Base-by-base conservation (phyloP, 1,140 invertebrate species). In the Aphaenogaster floridana region DNA sequence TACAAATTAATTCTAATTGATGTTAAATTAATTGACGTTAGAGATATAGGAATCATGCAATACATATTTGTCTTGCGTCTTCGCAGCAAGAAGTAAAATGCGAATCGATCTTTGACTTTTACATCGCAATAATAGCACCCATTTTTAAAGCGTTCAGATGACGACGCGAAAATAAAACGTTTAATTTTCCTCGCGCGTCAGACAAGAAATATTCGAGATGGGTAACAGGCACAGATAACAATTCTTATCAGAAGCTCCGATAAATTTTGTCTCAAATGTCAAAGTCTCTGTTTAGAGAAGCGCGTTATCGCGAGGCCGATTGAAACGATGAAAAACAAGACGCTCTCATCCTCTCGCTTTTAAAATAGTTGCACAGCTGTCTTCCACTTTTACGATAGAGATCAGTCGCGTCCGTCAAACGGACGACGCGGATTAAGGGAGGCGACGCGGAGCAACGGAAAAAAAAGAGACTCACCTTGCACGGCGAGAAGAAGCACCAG, bases 401-500 rank as follows among this genome's bases (percentile, higher is more conserved):
- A 28, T 28, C 21, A 28, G 21, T 28, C 21, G 39, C 72, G 2
- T 52, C 3, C 50, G 7, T 63, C 13, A 34, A 28, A 1, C 17
- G 13, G 36, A 11, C 9, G 61, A 39, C 9, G 45, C 17, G 8
- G 34, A 36, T 50, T 9, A 17, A 59, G 9, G 6, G 6, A 63
- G 21, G 6, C 15, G 5, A 36, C 8, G 1, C 4, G 11, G 28
- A 52, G 7, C 0, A 48, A 7, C 21, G 13, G 15, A 42, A 72
- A 8, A 54, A 11, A 64, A 52, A 21, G 3, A 48, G 1, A 84
- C 74, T 89, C 59, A 91, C 90, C 87, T 34, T 89, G 87, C 7
- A 57, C 68, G 11, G 79, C 78, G 57, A 91, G 45, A 0, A 91
- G 89, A n/a, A 91, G 48, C 71, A 91, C 86, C 57, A 91, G 48